Evolutionary conservation across 2,888 invertebrate genomes (phyloP), one percentile per base, ranked within the genome.

Genomic region (Dryobotodes eremita): DNA sequence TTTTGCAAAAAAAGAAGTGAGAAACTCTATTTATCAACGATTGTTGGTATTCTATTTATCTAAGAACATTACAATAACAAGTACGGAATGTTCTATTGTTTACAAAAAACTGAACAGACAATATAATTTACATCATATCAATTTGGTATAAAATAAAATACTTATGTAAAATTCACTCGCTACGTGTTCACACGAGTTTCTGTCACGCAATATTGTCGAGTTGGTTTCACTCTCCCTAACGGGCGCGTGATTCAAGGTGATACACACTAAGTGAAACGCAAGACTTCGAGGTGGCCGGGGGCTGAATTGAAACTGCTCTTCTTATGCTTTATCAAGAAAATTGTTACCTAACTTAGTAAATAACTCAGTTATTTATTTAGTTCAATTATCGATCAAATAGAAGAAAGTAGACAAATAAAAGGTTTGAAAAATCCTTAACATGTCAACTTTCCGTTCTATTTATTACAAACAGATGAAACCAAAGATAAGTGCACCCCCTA

Each of bases 401-500:
- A 65, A 64, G 7, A 65, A 74, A 64, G 31, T 59, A 59, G 4
- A 62, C 23, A 70, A 26, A 31, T 55, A 72, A 62, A 87, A 65
- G 80, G 65, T 78, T 84, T 79, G 68, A 77, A 83, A 82, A 84
- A 72, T 75, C 75, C 77, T 82, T 83, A 65, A 81, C 81, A 74
- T 87, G 88, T 88, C 87, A 91, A 89, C 86, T 89, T 84, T 86
- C 74, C 83, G 87, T 90, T 89, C 87, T 89, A 90, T 89, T 81
- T 89, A 90, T 88, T 80, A 82, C 77, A 89, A 90, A 90, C 90
- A 90, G 95, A 95, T 95, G 89, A 78, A 90, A 90, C 86, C 71
- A 86, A 84, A 89, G 95, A 95, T 95, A 93, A 93, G 85, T 75
- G 80, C 50, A 69, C 92, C 92, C 92, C 89, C 86, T 62, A 77